A percentile compares a stretch with the other conserved stretches of the same genome.
Conservation (phyloP, 2,113 vertebrate genomes). For the Phasianus colchicus region DNA sequence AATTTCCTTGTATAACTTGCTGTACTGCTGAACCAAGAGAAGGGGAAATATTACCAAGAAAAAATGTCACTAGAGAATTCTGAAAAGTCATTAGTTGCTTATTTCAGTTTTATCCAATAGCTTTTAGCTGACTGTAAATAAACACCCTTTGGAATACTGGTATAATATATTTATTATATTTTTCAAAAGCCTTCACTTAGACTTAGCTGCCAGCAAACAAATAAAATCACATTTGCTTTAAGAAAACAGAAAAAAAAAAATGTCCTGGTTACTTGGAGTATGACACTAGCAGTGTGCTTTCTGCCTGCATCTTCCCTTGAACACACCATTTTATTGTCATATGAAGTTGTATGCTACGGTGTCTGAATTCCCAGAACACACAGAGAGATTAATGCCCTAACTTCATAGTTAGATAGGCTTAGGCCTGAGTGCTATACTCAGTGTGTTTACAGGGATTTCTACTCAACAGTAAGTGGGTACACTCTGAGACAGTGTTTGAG, state of each 20-base stretch:
- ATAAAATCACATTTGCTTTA: not conserved
- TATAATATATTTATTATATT: not conserved
- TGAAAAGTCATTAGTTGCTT: slow-evolving; percentile 22
- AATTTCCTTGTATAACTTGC: not conserved
- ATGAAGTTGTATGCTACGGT: not conserved
- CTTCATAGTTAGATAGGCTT: not conserved
- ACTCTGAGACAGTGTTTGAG: not conserved
- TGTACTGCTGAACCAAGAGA: not conserved
- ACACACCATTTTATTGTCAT: not conserved
- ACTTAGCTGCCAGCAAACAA: not conserved
- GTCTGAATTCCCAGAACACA: not conserved
- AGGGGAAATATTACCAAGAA: slow-evolving; percentile 14
- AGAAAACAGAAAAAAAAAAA: not conserved
- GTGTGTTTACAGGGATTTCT: not conserved
- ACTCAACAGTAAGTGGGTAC: not conserved
- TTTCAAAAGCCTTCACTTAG: slow-evolving; percentile 3
- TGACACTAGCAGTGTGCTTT: not conserved
- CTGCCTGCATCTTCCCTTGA: not conserved
- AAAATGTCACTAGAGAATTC: not conserved
- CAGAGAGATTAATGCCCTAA: not conserved
- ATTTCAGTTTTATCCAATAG: not conserved
- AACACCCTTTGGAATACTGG: not conserved
- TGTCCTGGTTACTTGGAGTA: not conserved
- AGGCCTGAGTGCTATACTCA: too few relatives aligned
- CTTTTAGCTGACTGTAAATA: not conserved